Evolutionary conservation across 2,888 invertebrate genomes (phyloP), one percentile per base, ranked within the genome.

Genomic region (Agrochola circellaris): DNA sequence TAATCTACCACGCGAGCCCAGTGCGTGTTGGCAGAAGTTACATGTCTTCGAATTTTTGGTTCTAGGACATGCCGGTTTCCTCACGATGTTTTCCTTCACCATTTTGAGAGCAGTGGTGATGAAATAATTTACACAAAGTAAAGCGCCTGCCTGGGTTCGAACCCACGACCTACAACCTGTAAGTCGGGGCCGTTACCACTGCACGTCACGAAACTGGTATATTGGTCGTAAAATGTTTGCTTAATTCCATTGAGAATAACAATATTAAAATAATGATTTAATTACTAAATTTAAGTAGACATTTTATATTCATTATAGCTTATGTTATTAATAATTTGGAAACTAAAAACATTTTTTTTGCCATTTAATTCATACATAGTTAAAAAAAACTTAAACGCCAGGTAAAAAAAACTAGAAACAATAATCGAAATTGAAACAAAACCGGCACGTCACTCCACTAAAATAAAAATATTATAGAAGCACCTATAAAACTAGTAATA

Each of bases 401-500:
- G 13, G 20, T 13, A 48, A 15, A 30, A 8, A 30, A 23, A 34
- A 34, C 6, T 15, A 17, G 20, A 20, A 34, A 9, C 48, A 30
- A 26, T 20, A 34, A 26, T 78, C 45, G 48, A 68, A 80, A 80
- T 67, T 62, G 38, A 64, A 38, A 82, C 74, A 67, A 69, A 62
- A 77, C 15, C 74, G 4, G 23, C 62, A 77, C 45, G 69, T 71
- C 75, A 78, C 48, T 54, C 30, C 51, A 77, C 68, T 83, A 73
- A 87, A 85, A 80, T 87, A 65, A 84, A 86, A 88, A 88, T 82
- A 88, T 86, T 74, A 88, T 77, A 81, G 70, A 60, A 73, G 30
- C 78, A 78, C 83, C 85, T 87, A 88, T 89, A 88, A 89, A 88
- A 88, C 86, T 87, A 81, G 84, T 87, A 88, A 92, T 93, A 93